A percentile compares a stretch with the other conserved stretches of the same genome.
phyloP scores from a whole-genome alignment of 2,113 vertebrate genomes.

The Neogale vison region DNA sequence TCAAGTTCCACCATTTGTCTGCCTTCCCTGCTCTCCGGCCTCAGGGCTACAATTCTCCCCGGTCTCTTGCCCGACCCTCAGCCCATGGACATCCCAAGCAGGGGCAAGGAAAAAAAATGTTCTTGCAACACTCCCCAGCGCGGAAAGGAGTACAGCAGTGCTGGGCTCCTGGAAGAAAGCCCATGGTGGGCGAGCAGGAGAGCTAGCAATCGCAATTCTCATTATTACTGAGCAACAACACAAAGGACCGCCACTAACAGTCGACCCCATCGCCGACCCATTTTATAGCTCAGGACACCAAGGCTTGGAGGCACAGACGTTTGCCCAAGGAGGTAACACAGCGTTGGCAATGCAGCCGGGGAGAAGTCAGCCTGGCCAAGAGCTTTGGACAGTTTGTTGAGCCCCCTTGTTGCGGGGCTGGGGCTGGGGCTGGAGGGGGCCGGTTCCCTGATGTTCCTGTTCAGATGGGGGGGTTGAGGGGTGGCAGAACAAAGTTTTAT shows the following conservation, averaged over 20 bases:
- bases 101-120: not conserved
- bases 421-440: too few species aligned
- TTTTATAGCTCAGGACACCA: not conserved
- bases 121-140: too few species aligned
- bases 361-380: not conserved
- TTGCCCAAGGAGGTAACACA: not conserved
- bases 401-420: not conserved
- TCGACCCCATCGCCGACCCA: not conserved
- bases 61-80: too few species aligned
- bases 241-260: not conserved
- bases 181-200: accelerated
- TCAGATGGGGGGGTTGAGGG: not conserved
- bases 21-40: not conserved
- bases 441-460: not conserved
- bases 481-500: not conserved
- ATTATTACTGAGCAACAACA: not conserved
- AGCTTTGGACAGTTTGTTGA: not conserved
- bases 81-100: not conserved
- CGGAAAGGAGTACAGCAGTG: not conserved
- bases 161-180: not conserved
- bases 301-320: not conserved
- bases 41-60: not conserved
- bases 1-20: not conserved
- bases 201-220: not conserved
- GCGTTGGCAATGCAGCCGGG: not conserved